These are phyloP conservation scores for Apantesis nais DNA, from an alignment of 2,888 invertebrate species.

Conservation along the genomic window DNA sequence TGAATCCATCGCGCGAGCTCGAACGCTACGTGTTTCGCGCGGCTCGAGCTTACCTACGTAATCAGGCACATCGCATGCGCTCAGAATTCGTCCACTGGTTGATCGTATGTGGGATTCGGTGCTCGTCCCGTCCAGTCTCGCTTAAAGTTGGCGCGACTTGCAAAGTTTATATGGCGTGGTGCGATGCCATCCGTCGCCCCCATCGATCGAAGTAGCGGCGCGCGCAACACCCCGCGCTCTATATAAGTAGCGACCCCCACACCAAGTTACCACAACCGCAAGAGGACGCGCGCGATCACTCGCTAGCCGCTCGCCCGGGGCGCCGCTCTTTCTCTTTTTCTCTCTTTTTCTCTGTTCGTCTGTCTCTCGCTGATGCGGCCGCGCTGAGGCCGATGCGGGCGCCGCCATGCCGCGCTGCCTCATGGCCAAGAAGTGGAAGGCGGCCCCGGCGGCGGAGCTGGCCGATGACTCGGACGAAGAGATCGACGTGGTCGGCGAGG, in stretches of 20 bases:
- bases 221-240: constrained; percentile 72
- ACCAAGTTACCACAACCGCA: constrained; percentile 83
- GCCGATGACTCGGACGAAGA: constrained; percentile 90
- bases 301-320: constrained; percentile 83
- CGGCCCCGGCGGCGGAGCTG: constrained; percentile 84
- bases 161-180: constrained; percentile 71
- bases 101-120: constrained; percentile 62
- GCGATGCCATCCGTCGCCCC: constrained; percentile 57
- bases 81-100: constrained; percentile 70
- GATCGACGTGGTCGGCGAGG: constrained; percentile 95
- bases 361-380: constrained; percentile 83
- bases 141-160: constrained; percentile 69
- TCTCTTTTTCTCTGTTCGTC: constrained; percentile 84
- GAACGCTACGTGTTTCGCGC: constrained; percentile 18
- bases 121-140: constrained; percentile 66
- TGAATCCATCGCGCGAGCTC: constrained; percentile 19
- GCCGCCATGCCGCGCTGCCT: constrained; percentile 96
- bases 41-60: constrained; percentile 26
- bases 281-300: constrained; percentile 84
- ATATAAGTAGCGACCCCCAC: constrained; percentile 80
- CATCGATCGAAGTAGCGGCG: constrained; percentile 78
- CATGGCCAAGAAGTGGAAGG: constrained; percentile 98
- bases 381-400: constrained; percentile 85
- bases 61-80: constrained; percentile 41
- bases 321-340: constrained; percentile 83